Evolutionary conservation across 1,140 invertebrate species (phyloP), one percentile per base, ranked within the genome.

Genomic region (Ceratoteleas bidentatus): DNA sequence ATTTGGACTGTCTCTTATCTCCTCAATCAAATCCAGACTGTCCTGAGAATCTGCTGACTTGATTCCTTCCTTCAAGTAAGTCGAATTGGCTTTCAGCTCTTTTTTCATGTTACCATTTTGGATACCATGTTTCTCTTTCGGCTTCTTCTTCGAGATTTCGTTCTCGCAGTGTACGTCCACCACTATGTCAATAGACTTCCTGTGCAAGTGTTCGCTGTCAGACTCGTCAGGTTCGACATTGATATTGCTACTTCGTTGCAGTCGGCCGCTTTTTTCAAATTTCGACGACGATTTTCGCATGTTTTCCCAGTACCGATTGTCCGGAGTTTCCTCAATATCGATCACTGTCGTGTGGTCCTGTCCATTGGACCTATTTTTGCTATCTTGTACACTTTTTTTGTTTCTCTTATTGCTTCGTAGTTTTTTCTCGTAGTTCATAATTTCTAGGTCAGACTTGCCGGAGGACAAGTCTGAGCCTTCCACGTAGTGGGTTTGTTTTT

Each of bases 131-230:
- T 13, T 56, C 9, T 75, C 32, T 9, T 68, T 62, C 14, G 11
- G 0, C 32, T 65, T 49, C 6, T 7, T 24, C 13, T 43, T 70
- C 0, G 62, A 49, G 3, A 52, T 38, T 38, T 86, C 69, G n/a
- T 81, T 85, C 66, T 87, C 86, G 47, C 78, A 78, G 73, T 90
- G 89, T 69, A 90, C 79, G 47, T 90, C 89, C 0, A 86, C 90
- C 6, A 90, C 74, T 2, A 91, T 87, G 14, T 89, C 83, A 14
- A 90, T 60, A 7, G 84, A 72, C 40, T 81, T 81, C 62, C 15
- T 54, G 3, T 32, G 36, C 36, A 15, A 58, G 49, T 60, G 34
- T 45, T 78, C 74, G 34, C 16, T 64, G 6, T 78, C 77, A n/a
- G 78, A 65, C 57, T 78, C 69, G 10, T 58, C 69, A 49, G 52